A percentile compares a stretch with the other conserved stretches of the same genome.
These are phyloP conservation scores for Phylloscopus trochilus DNA, from an alignment of 2,113 vertebrate genomes.

Conservation along the genomic window DNA sequence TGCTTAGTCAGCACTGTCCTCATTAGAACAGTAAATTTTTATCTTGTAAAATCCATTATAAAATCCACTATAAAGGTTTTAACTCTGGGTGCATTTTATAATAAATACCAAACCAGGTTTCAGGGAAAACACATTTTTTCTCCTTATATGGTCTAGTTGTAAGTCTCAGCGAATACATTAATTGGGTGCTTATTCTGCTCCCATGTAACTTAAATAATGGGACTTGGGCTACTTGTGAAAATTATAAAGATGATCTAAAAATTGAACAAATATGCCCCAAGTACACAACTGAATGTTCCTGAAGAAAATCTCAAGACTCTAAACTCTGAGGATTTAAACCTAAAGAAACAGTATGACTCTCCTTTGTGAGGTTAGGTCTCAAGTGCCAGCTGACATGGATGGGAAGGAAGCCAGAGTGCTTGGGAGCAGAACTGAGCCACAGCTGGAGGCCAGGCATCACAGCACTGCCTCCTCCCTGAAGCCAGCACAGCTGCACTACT, in stretches of 20 bases:
- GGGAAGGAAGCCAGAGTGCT: neutral
- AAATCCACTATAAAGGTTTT: neutral
- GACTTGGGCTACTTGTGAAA: neutral
- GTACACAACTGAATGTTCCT: neutral
- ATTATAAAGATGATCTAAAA: neutral
- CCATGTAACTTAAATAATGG: neutral
- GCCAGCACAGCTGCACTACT: neutral
- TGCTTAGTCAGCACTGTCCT: neutral
- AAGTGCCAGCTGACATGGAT: neutral
- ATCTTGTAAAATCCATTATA: neutral
- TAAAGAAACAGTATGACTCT: neutral
- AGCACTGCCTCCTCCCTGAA: neutral
- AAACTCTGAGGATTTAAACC: neutral
- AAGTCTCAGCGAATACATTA: neutral
- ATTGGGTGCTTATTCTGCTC: neutral
- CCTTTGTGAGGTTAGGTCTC: neutral
- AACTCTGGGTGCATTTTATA: neutral
- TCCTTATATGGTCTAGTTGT: slow-evolving; percentile 48
- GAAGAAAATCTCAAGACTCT: neutral
- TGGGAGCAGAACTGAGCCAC: neutral
- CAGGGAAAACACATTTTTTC: slow-evolving; percentile 47
- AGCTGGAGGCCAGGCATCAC: neutral
- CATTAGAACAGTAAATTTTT: neutral
- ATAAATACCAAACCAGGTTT: slow-evolving; percentile 28
- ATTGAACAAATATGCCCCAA: neutral